Conservation (phyloP, 2,797 vertebrate genomes). For the Takifugu ocellatus region DNA sequence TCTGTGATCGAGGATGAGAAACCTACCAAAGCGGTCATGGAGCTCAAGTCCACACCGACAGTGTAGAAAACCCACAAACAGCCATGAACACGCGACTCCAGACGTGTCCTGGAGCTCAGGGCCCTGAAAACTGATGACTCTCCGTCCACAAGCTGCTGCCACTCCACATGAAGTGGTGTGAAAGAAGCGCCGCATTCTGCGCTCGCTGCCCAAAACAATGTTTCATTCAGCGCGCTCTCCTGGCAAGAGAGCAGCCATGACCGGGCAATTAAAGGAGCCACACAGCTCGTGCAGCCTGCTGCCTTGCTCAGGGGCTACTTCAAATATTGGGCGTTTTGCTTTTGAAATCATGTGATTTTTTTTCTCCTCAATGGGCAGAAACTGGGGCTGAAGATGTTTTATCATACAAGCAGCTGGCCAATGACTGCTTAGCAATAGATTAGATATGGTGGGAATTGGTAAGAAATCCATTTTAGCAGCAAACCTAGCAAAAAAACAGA, state of each 20-base stretch:
- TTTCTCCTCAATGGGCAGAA: too few relatives aligned
- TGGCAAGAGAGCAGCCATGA: conserved; percentile 31
- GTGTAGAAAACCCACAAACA: too few relatives aligned
- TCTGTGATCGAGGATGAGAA: conserved; percentile 35
- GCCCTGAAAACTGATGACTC: conserved; percentile 24
- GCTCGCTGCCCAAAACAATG: conserved; percentile 68
- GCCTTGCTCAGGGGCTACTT: conserved; percentile 53
- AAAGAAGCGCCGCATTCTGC: conserved; percentile 68
- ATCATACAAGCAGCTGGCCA: too few relatives aligned
- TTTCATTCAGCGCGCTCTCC: conserved; percentile 62
- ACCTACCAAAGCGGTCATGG: conserved; percentile 9
- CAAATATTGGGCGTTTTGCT: neutral
- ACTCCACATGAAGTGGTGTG: conserved; percentile 71
- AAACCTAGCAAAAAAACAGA: too few relatives aligned
- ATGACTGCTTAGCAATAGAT: too few relatives aligned
- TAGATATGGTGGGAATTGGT: too few relatives aligned
- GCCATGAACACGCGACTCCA: too few relatives aligned
- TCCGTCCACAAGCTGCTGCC: conserved; percentile 58
- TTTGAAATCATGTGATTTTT: neutral
- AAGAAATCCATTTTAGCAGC: too few relatives aligned
- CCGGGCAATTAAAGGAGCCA: conserved; percentile 21
- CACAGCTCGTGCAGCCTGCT: conserved; percentile 17
- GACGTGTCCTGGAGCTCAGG: conserved; percentile 5
- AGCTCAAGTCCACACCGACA: neutral
- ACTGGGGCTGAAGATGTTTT: too few relatives aligned